Base-by-base conservation (phyloP, 2,888 invertebrate species). In the Orgyia antiqua region DNA sequence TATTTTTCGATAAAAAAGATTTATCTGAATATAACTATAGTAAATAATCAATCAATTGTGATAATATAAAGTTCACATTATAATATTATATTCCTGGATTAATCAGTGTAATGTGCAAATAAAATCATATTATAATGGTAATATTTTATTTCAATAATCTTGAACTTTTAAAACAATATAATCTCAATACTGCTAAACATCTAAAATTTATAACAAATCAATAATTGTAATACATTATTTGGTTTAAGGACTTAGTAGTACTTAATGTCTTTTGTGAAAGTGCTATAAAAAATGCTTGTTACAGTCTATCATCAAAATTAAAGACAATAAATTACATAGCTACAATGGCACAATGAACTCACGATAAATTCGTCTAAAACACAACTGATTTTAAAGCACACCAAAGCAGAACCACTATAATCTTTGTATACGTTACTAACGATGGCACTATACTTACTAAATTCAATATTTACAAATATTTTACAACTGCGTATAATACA, bases 1-100 rank as follows among this genome's bases (percentile, higher is more conserved):
- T 83, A 70, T 87, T 87, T 73, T 86, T 86, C 57, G 86, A 87
- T 58, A 87, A 78, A 73, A 83, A 76, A 69, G 80, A 87, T 59
- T 68, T 84, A 68, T 68, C 68, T 47, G 73, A 77, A 67, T 65
- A 67, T 73, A 74, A 62, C 57, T 66, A 60, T 77, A 79, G 70
- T 80, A 51, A 79, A 71, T 80, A 51, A 77, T 68, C 58, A 69
- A 73, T 72, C 68, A 61, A 59, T 69, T 68, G 72, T 77, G 73
- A 71, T 74, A 62, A 42, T 61, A 47, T 65, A 65, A 41, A 58
- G 58, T 54, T 63, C 63, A 62, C 57, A 51, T 36, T 54, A 46
- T 67, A 64, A 63, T 52, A 43, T 51, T 76, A 73, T 79, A 78
- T 75, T 78, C 76, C 68, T 58, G 51, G 39, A 69, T 67, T 68